Evolutionary conservation across 2,888 invertebrate species (phyloP).

Genomic region (Amorpha juglandis): DNA sequence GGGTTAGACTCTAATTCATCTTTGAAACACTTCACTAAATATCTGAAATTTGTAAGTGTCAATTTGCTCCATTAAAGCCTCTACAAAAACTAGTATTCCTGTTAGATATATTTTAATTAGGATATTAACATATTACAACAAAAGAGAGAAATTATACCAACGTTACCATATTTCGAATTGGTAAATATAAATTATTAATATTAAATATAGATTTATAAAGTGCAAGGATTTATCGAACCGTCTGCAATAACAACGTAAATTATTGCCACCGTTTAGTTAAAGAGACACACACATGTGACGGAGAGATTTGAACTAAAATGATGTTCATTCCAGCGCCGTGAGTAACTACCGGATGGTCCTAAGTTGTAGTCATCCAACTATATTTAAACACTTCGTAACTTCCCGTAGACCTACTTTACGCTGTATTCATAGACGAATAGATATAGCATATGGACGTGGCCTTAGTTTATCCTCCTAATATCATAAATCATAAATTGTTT

Average conservation of each 20-base stretch:
- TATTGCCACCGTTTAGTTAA: constrained; percentile 42
- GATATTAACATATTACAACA: no score
- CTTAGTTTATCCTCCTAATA: constrained; percentile 11
- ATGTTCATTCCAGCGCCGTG: constrained; percentile 56
- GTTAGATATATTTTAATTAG: no score
- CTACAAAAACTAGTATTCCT: no score
- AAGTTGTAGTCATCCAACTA: constrained; percentile 42
- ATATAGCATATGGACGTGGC: constrained; percentile 15
- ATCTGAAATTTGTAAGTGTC: no score
- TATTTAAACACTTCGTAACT: constrained; percentile 44
- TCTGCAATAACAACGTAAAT: constrained; percentile 42
- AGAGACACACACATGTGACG: constrained; percentile 43
- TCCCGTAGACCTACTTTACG: constrained; percentile 24
- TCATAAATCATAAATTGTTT: constrained; percentile 20
- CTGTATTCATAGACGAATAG: background rate
- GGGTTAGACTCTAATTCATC: no score
- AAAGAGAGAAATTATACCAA: no score
- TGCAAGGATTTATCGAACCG: background rate
- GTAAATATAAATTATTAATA: background rate
- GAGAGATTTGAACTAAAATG: constrained; percentile 50
- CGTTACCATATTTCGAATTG: no score
- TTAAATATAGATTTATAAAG: background rate
- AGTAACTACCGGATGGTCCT: constrained; percentile 57
- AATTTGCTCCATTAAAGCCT: no score
- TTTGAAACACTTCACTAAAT: no score